These are phyloP conservation scores for Drosophila yooni DNA, from an alignment of 2,888 invertebrate species.

Conservation along the genomic window DNA sequence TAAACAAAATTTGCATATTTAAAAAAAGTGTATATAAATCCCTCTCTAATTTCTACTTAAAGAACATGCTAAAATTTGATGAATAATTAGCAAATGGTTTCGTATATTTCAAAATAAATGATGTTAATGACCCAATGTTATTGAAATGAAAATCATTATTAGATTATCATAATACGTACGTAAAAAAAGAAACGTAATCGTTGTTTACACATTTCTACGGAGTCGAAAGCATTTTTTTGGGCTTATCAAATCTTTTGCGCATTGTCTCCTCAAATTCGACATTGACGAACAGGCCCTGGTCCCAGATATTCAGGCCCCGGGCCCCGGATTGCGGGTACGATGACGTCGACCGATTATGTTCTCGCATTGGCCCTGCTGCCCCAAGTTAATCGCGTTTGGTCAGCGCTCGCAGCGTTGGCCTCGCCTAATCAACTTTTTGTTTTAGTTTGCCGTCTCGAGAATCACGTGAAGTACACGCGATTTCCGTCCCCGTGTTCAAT, in stretches of 20 bases:
- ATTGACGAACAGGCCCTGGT: constrained; percentile 37
- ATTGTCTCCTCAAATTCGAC: constrained; percentile 7
- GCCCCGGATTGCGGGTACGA: constrained; percentile 7
- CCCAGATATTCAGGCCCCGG: constrained; percentile 22
- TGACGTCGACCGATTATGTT: constrained; percentile 20
- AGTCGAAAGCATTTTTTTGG: not conserved
- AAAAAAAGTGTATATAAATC: not conserved
- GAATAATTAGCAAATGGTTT: not conserved
- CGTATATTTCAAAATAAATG: not conserved
- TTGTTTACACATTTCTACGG: not conserved
- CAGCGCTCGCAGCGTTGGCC: not conserved
- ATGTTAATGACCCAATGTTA: too few species aligned
- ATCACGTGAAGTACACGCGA: constrained; percentile 62
- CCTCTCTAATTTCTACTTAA: not conserved
- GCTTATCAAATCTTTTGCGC: constrained; percentile 51
- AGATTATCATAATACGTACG: too few species aligned
- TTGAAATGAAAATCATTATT: too few species aligned
- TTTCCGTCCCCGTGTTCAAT: constrained; percentile 9
- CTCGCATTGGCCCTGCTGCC: not conserved
- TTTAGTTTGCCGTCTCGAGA: not conserved
- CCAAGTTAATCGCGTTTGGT: not conserved
- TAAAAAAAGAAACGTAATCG: too few species aligned
- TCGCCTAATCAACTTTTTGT: not conserved
- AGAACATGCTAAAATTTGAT: not conserved
- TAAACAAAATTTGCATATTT: not conserved